Evolutionary conservation across 1,140 invertebrate genomes (phyloP).

Genomic region (Drosophila sproati): DNA sequence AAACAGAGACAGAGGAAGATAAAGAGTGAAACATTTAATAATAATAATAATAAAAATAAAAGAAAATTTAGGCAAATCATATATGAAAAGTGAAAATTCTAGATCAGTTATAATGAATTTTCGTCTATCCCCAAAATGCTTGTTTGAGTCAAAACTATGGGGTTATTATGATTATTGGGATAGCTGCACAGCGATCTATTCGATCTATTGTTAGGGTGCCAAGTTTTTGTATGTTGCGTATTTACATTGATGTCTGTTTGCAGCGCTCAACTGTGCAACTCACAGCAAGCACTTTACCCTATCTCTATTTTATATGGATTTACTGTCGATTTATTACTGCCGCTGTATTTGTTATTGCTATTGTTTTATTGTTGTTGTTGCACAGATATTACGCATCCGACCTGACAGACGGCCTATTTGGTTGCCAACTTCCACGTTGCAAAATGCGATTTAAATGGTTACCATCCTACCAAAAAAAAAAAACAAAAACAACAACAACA

Average conservation of each 20-base stretch:
- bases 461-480: constrained; percentile 13
- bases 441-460: constrained; percentile 61
- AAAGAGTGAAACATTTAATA: too few species aligned
- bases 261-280: constrained; percentile 2
- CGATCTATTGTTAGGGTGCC: too few species aligned
- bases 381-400: constrained; percentile 39
- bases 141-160: too few species aligned
- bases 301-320: constrained; percentile 33
- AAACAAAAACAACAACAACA: constrained; percentile 28
- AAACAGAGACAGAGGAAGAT: too few species aligned
- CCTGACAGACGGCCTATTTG: constrained; percentile 33
- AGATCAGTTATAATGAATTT: too few species aligned
- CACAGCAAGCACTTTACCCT: neutral
- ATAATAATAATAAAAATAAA: too few species aligned
- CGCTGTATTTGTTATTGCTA: constrained; percentile 13
- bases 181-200: too few species aligned
- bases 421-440: constrained; percentile 20
- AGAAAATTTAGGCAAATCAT: too few species aligned
- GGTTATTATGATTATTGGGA: too few species aligned
- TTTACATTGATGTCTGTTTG: constrained; percentile 22
- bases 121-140: too few species aligned
- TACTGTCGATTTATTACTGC: constrained; percentile 51
- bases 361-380: constrained; percentile 12
- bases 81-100: too few species aligned
- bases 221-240: neutral